Base-by-base conservation (phyloP, 2,113 vertebrate genomes). In the Erinaceus europaeus region DNA sequence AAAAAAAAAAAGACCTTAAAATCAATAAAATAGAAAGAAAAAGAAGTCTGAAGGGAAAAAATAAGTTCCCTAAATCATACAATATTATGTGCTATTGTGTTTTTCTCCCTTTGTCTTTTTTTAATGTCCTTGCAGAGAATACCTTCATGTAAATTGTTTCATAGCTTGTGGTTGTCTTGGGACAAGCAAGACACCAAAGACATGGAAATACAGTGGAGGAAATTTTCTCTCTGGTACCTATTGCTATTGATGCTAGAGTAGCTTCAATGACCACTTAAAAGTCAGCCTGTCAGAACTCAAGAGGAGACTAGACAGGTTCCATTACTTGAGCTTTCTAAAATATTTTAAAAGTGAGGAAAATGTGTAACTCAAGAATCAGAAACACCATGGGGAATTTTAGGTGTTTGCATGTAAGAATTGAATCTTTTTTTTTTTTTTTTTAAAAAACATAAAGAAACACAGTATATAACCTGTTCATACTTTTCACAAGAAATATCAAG, bases 371-470 rank as follows among this genome's bases (percentile, higher is more conserved):
- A n/a, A 42, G 57, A n/a, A 55, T 86, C 78, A 78, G 32, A 55
- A 88, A 83, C 36, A 78, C 71, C 69, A 25, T 64, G 62, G 69
- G 71, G 53, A 83, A 85, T 79, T 80, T 55, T 59, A 68, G 91
- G n/a, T 74, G 46, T 74, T 91, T 59, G 12, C 27, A n/a, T 65
- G 25, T 46, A 53, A 77, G 75, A 85, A 44, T 4, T 14, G 59
- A 73, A 52, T 14, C 0, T 44, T 83, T 42, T 46, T 64, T 38
- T 72, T n/a, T n/a, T n/a, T n/a, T n/a, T n/a, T n/a, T n/a, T 71
- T 44, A 27, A 55, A 55, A 55, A 71, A 53, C 27, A 52, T n/a
- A 79, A 34, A 81, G 38, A 69, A 67, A 32, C 8, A 34, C 40
- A 74, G 29, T 74, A 40, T 15, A n/a, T n/a, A 64, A 23, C 38